A percentile compares a stretch with the other conserved stretches of the same genome.
phyloP scores from a whole-genome alignment of 2,113 vertebrate genomes.

The Peromyscus polionotus region DNA sequence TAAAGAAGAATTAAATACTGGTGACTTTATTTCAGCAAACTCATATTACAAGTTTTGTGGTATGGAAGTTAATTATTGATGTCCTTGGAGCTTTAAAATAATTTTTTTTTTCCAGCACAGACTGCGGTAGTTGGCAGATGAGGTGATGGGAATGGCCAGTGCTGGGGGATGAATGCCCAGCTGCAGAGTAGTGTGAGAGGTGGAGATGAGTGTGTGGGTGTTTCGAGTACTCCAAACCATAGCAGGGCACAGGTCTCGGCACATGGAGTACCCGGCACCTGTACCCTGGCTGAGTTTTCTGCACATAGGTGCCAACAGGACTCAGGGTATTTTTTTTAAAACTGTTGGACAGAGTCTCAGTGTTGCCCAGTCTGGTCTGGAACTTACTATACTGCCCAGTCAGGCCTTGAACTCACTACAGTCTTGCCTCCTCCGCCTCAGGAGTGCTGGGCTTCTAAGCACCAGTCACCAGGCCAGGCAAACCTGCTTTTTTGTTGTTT shows the following conservation, averaged over 20 bases:
- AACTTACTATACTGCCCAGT: not conserved
- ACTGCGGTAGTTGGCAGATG: constrained; percentile 66
- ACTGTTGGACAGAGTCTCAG: not conserved
- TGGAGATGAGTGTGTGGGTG: not conserved
- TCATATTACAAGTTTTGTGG: constrained; percentile 85
- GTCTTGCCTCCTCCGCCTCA: not conserved
- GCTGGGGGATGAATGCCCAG: constrained; percentile 14
- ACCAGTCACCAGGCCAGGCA: not conserved
- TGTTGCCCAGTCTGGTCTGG: not conserved
- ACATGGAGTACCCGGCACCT: not conserved
- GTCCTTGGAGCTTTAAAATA: constrained; percentile 76
- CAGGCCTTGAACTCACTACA: not conserved
- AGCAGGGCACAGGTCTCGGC: not conserved
- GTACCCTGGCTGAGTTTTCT: not conserved
- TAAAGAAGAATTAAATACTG: constrained; percentile 84
- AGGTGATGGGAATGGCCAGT: constrained; percentile 16
- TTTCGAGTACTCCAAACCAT: not conserved
- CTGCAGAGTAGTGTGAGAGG: not conserved
- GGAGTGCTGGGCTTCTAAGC: not conserved
- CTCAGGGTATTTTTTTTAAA: not conserved
- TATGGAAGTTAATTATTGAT: constrained; percentile 88
- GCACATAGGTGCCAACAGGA: not conserved
- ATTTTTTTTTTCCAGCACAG: constrained; percentile 15
- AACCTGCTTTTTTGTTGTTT: not conserved
- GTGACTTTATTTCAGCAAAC: constrained; percentile 86